These are phyloP conservation scores for Nothoprocta pentlandii DNA, from an alignment of 2,113 vertebrate species.

Conservation along the genomic window DNA sequence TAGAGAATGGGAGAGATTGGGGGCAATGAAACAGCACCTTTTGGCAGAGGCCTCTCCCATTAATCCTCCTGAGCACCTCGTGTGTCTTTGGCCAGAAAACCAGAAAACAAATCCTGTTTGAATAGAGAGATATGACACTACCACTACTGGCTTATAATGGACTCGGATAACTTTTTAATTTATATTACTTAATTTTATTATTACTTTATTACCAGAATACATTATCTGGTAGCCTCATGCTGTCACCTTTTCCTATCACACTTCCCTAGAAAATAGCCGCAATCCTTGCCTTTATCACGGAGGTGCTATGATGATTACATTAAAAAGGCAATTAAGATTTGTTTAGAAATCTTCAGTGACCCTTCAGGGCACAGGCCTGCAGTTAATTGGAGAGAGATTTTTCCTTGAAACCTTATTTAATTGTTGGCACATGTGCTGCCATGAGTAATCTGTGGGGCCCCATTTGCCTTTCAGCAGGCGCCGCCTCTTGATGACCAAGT, in stretches of 20 bases:
- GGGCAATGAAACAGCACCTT: neutral
- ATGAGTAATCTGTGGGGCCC: neutral
- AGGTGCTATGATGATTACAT: neutral
- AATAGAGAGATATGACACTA: neutral
- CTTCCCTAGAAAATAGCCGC: neutral
- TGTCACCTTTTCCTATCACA: neutral
- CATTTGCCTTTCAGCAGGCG: constrained; percentile 14
- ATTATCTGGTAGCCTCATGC: neutral
- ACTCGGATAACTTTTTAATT: too few relatives aligned
- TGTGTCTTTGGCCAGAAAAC: neutral
- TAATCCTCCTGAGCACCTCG: neutral
- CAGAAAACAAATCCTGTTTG: neutral
- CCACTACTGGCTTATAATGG: neutral
- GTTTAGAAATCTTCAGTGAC: neutral
- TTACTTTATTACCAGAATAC: neutral
- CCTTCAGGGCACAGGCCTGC: neutral
- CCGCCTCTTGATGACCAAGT: neutral
- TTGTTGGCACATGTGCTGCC: neutral
- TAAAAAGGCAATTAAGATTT: neutral
- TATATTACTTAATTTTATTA: too few relatives aligned
- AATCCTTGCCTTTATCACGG: neutral
- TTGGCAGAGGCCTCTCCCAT: neutral
- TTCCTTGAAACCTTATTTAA: neutral
- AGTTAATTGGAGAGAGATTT: neutral
- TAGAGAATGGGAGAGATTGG: rapidly evolving